A percentile compares a stretch with the other conserved stretches of the same genome.
Conservation (phyloP, 2,888 invertebrate species). For the Lithosia quadra region DNA sequence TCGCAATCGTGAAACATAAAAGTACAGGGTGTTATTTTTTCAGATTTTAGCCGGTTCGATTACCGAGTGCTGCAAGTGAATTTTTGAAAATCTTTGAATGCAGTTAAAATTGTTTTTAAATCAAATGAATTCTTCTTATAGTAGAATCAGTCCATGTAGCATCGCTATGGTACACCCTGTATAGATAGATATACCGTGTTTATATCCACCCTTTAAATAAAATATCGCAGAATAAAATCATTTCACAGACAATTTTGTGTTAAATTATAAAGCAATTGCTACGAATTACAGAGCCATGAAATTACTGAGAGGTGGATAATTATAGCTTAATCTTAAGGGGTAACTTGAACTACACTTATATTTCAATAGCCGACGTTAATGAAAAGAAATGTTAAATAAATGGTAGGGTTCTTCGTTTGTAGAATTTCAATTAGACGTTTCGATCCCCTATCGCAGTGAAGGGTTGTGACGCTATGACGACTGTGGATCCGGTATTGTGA, state of each 20-base stretch:
- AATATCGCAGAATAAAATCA: neutral
- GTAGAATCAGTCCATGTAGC: no score
- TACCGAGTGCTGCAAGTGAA: no score
- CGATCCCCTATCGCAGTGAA: neutral
- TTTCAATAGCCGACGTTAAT: slow-evolving; percentile 10
- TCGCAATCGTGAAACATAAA: no score
- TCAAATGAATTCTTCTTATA: no score
- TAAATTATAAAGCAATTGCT: neutral
- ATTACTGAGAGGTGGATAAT: neutral
- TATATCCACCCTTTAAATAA: neutral
- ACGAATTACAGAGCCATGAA: slow-evolving; percentile 1
- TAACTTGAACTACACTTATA: slow-evolving; percentile 9
- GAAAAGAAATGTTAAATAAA: slow-evolving; percentile 11
- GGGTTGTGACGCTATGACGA: neutral
- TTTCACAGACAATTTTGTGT: neutral
- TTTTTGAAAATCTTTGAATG: no score
- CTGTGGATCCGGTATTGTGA: no score
- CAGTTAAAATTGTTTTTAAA: no score
- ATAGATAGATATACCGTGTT: neutral
- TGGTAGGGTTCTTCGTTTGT: neutral
- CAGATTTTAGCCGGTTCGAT: no score
- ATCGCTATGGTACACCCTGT: no score
- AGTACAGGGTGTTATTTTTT: no score
- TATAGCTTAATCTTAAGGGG: slow-evolving; percentile 7
- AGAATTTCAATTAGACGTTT: neutral